These are phyloP conservation scores for Philaethria dido DNA, from an alignment of 2,888 invertebrate genomes.

Conservation along the genomic window DNA sequence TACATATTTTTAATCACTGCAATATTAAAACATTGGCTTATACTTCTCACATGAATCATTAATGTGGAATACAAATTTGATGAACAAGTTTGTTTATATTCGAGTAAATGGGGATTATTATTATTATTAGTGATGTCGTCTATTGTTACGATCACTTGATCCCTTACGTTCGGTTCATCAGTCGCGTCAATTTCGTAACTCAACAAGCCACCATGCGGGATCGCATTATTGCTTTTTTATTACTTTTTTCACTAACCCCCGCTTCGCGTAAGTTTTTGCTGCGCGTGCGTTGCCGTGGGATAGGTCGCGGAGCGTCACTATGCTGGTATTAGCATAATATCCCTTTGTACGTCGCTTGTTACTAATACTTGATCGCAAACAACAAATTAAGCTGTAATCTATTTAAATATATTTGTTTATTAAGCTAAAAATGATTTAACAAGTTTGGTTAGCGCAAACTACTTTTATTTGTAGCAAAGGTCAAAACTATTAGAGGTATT, in stretches of 20 bases:
- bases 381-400: constrained; percentile 44
- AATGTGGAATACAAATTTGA: not conserved
- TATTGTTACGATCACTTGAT: constrained; percentile 46
- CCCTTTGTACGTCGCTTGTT: constrained; percentile 64
- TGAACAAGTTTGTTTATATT: constrained; percentile 11
- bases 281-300: constrained; percentile 74
- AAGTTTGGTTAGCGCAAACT: constrained; percentile 62
- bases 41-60: not conserved
- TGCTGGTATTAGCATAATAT: constrained; percentile 83
- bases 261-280: constrained; percentile 74
- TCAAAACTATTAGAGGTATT: constrained; percentile 64
- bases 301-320: constrained; percentile 72
- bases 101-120: constrained; percentile 22
- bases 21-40: not conserved
- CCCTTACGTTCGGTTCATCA: constrained; percentile 66
- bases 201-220: constrained; percentile 82
- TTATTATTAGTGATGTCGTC: constrained; percentile 34
- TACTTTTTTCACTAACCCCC: constrained; percentile 75
- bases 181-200: constrained; percentile 75
- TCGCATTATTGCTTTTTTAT: constrained; percentile 83
- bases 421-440: constrained; percentile 57
- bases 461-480: constrained; percentile 63
- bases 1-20: too few species aligned
- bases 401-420: constrained; percentile 4
- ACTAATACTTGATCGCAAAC: constrained; percentile 53